Evolutionary conservation across 2,113 vertebrate species (phyloP).

Genomic region (Oxyura jamaicensis): DNA sequence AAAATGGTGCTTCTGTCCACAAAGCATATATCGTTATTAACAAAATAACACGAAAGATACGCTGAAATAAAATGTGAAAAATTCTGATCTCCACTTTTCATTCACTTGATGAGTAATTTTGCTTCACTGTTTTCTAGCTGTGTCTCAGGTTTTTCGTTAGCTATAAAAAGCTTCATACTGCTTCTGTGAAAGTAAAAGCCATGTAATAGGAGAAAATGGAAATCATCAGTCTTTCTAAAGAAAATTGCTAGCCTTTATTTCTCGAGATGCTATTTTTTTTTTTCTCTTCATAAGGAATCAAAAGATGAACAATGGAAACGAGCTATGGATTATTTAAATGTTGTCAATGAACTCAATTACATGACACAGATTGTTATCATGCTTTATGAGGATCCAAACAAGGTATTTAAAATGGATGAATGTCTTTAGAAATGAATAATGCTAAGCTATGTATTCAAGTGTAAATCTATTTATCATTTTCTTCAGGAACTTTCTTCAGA

Average conservation of each 20-base stretch:
- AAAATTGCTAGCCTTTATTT: neutral
- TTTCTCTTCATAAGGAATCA: slow-evolving; percentile 77
- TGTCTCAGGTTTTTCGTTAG: neutral
- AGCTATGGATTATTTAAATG: slow-evolving; percentile 91
- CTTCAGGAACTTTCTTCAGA: slow-evolving; percentile 88
- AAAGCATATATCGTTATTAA: neutral
- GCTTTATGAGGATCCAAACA: slow-evolving; percentile 93
- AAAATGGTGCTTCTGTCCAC: neutral
- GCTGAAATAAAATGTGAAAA: neutral
- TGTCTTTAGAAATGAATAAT: neutral
- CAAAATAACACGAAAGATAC: neutral
- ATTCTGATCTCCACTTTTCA: neutral
- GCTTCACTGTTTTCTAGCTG: neutral
- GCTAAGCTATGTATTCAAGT: neutral
- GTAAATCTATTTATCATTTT: neutral
- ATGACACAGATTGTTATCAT: slow-evolving; percentile 95
- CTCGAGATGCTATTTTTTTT: neutral
- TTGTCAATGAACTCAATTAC: slow-evolving; percentile 92
- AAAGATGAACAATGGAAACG: slow-evolving; percentile 93
- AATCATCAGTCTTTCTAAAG: neutral
- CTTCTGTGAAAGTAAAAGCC: neutral
- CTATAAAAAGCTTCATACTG: neutral
- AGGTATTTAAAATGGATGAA: slow-evolving; percentile 77
- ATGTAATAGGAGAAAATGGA: neutral
- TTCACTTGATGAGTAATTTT: neutral